phyloP scores from a whole-genome alignment of 2,888 invertebrate genomes.

The Metopia argyrocephala region DNA sequence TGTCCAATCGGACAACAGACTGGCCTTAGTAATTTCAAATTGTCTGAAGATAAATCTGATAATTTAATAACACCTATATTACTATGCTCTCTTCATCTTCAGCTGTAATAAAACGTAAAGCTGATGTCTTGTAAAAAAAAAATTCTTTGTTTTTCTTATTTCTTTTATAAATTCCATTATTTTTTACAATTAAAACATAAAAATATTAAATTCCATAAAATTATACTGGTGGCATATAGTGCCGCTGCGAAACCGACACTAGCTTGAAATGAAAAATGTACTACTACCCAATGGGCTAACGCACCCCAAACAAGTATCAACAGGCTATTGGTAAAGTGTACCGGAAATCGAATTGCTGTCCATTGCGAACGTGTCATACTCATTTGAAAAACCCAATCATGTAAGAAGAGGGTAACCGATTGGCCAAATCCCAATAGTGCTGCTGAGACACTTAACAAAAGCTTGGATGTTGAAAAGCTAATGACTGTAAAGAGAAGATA shows the following conservation, averaged over 20 bases:
- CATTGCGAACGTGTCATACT: constrained; percentile 77
- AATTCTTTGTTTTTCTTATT: too few relatives aligned
- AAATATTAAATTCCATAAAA: constrained; percentile 75
- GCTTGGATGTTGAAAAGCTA: constrained; percentile 77
- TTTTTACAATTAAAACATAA: constrained; percentile 73
- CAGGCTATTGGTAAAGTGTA: constrained; percentile 76
- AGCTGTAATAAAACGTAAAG: too few relatives aligned
- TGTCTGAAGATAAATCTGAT: too few relatives aligned
- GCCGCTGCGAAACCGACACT: constrained; percentile 74
- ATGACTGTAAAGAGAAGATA: constrained; percentile 70
- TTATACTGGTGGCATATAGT: constrained; percentile 72
- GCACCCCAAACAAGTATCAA: constrained; percentile 76
- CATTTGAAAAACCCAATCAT: constrained; percentile 76
- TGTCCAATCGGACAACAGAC: too few relatives aligned
- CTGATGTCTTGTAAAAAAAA: too few relatives aligned
- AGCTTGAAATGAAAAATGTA: constrained; percentile 76
- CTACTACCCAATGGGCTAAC: constrained; percentile 75
- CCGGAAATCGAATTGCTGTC: constrained; percentile 75
- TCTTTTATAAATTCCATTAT: constrained; percentile 50
- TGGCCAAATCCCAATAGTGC: constrained; percentile 77
- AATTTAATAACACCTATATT: too few relatives aligned
- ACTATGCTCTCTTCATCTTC: too few relatives aligned
- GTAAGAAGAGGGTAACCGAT: constrained; percentile 76
- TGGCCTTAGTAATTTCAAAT: too few relatives aligned
- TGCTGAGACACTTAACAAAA: constrained; percentile 76